A percentile compares a stretch with the other conserved stretches of the same genome.
Conservation (phyloP, 2,888 invertebrate species). For the Hyalella azteca region DNA sequence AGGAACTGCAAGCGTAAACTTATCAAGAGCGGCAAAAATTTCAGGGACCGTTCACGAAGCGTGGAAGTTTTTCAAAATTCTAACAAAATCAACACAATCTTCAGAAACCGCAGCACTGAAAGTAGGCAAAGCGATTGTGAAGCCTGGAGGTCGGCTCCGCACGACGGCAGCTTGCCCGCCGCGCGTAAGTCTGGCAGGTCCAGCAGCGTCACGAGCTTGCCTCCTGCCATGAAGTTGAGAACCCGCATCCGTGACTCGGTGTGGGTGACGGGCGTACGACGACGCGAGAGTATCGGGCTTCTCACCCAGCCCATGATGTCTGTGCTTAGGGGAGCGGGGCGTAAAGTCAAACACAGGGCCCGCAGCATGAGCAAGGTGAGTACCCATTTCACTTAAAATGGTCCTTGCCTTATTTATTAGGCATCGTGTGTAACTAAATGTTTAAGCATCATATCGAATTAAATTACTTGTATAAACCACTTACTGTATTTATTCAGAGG, state of each 20-base stretch:
- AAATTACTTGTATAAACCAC: too few relatives aligned
- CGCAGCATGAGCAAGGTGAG: slow-evolving; percentile 31
- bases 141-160: neutral
- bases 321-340: neutral
- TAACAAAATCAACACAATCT: slow-evolving; percentile 6
- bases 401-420: too few relatives aligned
- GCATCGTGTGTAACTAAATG: too few relatives aligned
- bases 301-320: slow-evolving; percentile 33
- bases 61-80: slow-evolving; percentile 15
- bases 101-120: slow-evolving; percentile 1
- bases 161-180: neutral
- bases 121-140: neutral
- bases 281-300: slow-evolving; percentile 32
- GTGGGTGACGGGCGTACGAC: neutral
- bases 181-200: slow-evolving; percentile 6
- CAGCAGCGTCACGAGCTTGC: neutral
- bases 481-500: too few relatives aligned
- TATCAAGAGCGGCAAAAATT: neutral
- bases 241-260: slow-evolving; percentile 20
- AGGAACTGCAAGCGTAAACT: slow-evolving; percentile 33
- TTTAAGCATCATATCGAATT: too few relatives aligned
- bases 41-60: slow-evolving; percentile 28
- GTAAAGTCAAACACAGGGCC: slow-evolving; percentile 12
- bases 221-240: neutral
- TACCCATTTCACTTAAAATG: neutral